phyloP scores from a whole-genome alignment of 2,888 invertebrate species.

The Petrolisthes cinctipes region DNA sequence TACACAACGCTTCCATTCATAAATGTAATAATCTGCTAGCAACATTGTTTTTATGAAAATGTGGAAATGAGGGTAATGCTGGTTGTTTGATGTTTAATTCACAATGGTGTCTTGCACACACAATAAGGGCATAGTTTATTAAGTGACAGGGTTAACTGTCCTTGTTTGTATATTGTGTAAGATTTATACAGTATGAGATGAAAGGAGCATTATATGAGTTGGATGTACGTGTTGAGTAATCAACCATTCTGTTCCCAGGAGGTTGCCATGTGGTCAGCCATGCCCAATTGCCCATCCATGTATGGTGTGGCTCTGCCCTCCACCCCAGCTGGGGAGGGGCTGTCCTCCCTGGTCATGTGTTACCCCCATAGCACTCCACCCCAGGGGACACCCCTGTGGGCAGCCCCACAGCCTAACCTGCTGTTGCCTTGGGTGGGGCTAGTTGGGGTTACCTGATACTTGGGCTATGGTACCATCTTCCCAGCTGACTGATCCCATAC shows the following conservation, averaged over 20 bases:
- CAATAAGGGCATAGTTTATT: no score
- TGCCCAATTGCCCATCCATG: slow-evolving; percentile 56
- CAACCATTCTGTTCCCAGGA: slow-evolving; percentile 54
- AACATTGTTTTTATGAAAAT: no score
- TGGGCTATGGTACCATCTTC: slow-evolving; percentile 36
- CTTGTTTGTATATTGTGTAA: neutral
- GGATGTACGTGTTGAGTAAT: slow-evolving; percentile 40
- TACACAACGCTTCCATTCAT: no score
- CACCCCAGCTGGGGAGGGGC: slow-evolving; percentile 39
- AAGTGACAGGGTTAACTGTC: no score
- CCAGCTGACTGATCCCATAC: slow-evolving; percentile 48
- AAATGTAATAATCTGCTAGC: no score
- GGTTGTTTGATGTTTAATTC: no score
- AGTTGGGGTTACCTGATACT: slow-evolving; percentile 56
- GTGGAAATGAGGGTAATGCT: no score
- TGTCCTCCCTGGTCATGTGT: slow-evolving; percentile 55
- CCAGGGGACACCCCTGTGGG: slow-evolving; percentile 35
- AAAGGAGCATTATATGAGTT: neutral
- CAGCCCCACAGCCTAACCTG: slow-evolving; percentile 35
- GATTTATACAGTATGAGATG: neutral
- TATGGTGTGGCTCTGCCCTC: slow-evolving; percentile 57
- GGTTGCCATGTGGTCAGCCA: slow-evolving; percentile 59
- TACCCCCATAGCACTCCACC: slow-evolving; percentile 39
- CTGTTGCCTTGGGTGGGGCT: slow-evolving; percentile 46
- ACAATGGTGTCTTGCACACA: no score